Conservation (phyloP, 92 coral and sea anemone genomes). For the Porites divaricata region DNA sequence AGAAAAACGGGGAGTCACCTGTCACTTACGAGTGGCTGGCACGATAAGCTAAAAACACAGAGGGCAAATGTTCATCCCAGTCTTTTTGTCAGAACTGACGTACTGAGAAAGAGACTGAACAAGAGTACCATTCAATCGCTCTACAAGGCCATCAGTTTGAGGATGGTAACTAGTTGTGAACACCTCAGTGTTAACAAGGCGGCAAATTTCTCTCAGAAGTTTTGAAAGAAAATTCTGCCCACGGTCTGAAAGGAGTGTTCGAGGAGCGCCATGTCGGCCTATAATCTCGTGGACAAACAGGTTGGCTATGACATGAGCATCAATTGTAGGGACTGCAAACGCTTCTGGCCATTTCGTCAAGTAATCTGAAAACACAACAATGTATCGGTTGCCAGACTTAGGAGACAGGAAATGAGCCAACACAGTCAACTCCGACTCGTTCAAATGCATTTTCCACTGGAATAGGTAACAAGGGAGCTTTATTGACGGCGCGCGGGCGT, state of each 20-base stretch:
- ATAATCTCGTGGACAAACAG: slow-evolving; percentile 26
- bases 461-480: slow-evolving; percentile 53
- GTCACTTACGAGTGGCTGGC: slow-evolving; percentile 37
- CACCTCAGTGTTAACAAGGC: slow-evolving; percentile 3
- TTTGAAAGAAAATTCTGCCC: slow-evolving; percentile 44
- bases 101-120: slow-evolving; percentile 31
- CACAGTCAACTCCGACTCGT: slow-evolving; percentile 29
- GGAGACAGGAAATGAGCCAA: slow-evolving; percentile 60
- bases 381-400: slow-evolving; percentile 57
- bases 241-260: slow-evolving; percentile 51
- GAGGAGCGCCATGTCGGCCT: slow-evolving; percentile 55
- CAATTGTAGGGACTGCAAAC: slow-evolving; percentile 36
- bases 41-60: slow-evolving; percentile 37
- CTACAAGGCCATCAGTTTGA: not conserved
- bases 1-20: slow-evolving; percentile 33
- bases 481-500: slow-evolving; percentile 3
- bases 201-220: slow-evolving; percentile 56
- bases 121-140: slow-evolving; percentile 30
- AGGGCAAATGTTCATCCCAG: slow-evolving; percentile 49
- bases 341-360: slow-evolving; percentile 61
- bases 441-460: slow-evolving; percentile 62
- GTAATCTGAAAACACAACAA: slow-evolving; percentile 51
- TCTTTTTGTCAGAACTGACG: slow-evolving; percentile 45
- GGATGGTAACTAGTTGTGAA: slow-evolving; percentile 49
- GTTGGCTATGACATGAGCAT: slow-evolving; percentile 16